Conservation (phyloP, 2,888 invertebrate species). For the Agelastica alni region DNA sequence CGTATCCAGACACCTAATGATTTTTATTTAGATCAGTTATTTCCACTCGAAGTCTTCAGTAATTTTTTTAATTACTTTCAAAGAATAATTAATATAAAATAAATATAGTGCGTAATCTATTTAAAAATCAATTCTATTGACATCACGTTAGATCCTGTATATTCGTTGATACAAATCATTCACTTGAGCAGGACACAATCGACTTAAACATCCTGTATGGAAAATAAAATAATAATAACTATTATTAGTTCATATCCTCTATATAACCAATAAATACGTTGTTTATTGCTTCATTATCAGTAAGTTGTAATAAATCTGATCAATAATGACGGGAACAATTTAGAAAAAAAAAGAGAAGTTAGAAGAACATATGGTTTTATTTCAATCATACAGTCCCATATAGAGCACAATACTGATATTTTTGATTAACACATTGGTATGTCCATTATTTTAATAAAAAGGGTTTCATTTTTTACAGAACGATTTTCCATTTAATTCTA, state of each 20-base stretch:
- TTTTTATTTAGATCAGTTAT: too few relatives aligned
- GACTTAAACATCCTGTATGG: slow-evolving; percentile 4
- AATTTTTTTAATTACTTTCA: too few relatives aligned
- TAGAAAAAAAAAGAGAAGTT: slow-evolving; percentile 2
- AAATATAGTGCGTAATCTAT: too few relatives aligned
- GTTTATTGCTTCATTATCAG: slow-evolving; percentile 11
- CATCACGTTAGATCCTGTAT: not conserved
- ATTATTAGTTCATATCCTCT: not conserved
- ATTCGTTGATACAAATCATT: not conserved
- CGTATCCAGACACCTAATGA: too few relatives aligned
- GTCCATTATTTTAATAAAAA: not conserved
- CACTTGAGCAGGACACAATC: not conserved
- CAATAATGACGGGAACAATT: not conserved
- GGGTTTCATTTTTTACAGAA: too few relatives aligned
- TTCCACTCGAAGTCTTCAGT: too few relatives aligned
- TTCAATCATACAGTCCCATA: slow-evolving; percentile 45
- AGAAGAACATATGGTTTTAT: slow-evolving; percentile 36
- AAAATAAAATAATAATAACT: not conserved
- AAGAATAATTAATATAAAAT: too few relatives aligned
- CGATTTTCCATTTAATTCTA: too few relatives aligned
- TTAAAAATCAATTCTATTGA: not conserved
- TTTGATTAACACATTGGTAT: slow-evolving; percentile 8
- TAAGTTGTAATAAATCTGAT: slow-evolving; percentile 2
- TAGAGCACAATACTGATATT: slow-evolving; percentile 48
- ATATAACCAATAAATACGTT: not conserved